Base-by-base conservation (phyloP, 2,797 vertebrate species). In the Melanotaenia parkinsoni region DNA sequence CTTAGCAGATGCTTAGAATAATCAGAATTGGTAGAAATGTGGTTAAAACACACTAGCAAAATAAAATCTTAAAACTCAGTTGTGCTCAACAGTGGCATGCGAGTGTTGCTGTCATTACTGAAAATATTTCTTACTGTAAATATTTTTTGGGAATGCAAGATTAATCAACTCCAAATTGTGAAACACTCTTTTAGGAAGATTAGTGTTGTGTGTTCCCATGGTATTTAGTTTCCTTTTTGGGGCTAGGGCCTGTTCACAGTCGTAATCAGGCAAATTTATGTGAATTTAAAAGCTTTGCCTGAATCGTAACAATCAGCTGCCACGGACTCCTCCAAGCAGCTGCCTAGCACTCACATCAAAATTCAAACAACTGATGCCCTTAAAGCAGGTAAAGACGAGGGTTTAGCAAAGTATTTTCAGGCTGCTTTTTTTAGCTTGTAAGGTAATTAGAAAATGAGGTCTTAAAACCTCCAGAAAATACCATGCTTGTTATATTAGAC, bases 1-100 rank as follows among this genome's bases (percentile, higher is more conserved):
- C 63, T 47, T 35, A 63, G 50, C 50, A 50, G 54, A 58, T 66
- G 22, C 77, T 78, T 60, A 72, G 22, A 60, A 47, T 24, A n/a
- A 9, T 70, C 43, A 69, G 60, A 64, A 59, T 54, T 20, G 0
- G 30, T 14, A 51, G 37, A 60, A 60, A 22, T 58, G 37, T 22
- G 61, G 60, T 64, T 38, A 64, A 54, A 38, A 63, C 43, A 64
- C 60, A n/a, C 35, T n/a, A 63, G 70, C 53, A 59, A 20, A 61
- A 57, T 9, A 37, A 47, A 37, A 6, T 6, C 5, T 33, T 33
- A 33, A 11, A 76, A 47, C 11, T 63, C n/a, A n/a, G 18, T 8
- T 47, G 10, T 30, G 30, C 51, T 68, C n/a, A 58, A 9, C 7
- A 8, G 8, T 53, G 33, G 3, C 38, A 28, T 37, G 20, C 3